Conservation (phyloP, 2,113 vertebrate species). For the Oceanodroma tethys region DNA sequence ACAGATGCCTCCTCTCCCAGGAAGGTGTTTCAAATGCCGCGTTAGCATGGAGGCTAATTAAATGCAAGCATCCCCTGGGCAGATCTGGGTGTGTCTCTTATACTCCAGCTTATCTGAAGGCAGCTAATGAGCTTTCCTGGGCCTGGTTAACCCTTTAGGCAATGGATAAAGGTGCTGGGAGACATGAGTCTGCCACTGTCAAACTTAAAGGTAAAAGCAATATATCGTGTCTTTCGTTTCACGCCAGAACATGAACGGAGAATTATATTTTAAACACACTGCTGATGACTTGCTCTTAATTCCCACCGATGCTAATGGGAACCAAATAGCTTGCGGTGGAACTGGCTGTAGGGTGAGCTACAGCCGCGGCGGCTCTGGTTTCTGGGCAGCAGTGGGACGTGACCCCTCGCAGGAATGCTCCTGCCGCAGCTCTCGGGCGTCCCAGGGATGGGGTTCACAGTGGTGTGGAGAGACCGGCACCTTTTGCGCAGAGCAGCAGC, state of each 20-base stretch:
- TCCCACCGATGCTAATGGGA: neutral
- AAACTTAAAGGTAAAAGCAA: neutral
- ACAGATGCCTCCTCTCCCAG: neutral
- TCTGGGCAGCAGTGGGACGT: neutral
- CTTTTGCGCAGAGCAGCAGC: neutral
- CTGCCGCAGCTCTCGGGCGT: rapidly evolving
- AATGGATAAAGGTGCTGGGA: neutral
- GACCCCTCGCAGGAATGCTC: neutral
- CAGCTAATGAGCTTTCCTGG: neutral
- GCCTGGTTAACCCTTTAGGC: neutral
- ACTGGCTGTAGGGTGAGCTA: neutral
- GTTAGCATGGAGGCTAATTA: neutral
- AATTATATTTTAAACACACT: neutral
- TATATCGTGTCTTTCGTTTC: neutral
- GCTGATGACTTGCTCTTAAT: neutral
- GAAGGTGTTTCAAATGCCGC: neutral
- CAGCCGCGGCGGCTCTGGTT: neutral
- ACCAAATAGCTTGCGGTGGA: rapidly evolving
- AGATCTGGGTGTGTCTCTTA: neutral
- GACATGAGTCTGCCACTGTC: neutral
- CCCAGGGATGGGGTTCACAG: rapidly evolving
- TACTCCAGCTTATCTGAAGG: neutral
- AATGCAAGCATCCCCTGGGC: neutral
- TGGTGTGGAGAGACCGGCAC: rapidly evolving
- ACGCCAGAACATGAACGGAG: rapidly evolving